These are phyloP conservation scores for Phylloscopus trochiloides DNA, from an alignment of 2,113 vertebrate species.

Conservation along the genomic window DNA sequence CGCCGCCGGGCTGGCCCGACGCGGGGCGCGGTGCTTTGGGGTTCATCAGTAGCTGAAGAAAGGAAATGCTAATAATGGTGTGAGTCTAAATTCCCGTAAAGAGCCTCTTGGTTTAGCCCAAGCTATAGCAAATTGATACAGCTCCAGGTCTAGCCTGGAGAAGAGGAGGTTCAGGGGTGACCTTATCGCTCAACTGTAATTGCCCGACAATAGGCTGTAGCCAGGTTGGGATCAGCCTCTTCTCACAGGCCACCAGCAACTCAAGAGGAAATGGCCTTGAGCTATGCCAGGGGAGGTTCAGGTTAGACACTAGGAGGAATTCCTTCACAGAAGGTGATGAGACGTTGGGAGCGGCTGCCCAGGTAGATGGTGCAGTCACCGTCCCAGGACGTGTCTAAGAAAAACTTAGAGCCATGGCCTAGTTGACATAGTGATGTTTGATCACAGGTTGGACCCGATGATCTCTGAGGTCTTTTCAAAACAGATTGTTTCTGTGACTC, in stretches of 20 bases:
- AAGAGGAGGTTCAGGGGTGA: background rate
- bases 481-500: background rate
- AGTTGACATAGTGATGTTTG: background rate
- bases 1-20: accelerated
- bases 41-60: too few relatives aligned
- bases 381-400: background rate
- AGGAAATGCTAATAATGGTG: background rate
- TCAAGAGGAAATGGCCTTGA: background rate
- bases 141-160: background rate
- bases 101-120: background rate
- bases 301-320: background rate
- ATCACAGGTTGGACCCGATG: background rate
- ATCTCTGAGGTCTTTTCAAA: background rate
- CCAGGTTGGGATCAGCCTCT: background rate
- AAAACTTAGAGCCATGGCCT: background rate
- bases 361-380: background rate
- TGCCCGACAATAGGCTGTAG: background rate
- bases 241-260: background rate
- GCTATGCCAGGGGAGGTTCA: background rate
- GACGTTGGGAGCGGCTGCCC: background rate
- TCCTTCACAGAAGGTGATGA: background rate
- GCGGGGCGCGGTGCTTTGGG: accelerated
- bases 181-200: background rate
- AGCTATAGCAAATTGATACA: background rate
- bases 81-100: background rate